phyloP scores from a whole-genome alignment of 2,113 vertebrate species.

The Maccullochella peelii region DNA sequence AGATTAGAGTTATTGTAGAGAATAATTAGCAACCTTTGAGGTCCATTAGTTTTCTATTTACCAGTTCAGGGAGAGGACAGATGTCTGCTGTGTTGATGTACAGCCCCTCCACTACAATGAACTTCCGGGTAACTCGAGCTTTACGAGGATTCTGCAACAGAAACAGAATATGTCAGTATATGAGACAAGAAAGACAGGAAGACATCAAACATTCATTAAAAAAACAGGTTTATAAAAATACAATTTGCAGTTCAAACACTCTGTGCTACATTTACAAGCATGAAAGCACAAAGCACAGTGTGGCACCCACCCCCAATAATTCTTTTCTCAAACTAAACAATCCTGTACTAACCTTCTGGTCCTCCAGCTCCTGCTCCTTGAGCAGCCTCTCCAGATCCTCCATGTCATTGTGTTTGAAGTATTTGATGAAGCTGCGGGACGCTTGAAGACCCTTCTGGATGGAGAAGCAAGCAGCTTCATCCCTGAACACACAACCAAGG shows the following conservation, averaged over 20 bases:
- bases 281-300: neutral
- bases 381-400: slow-evolving; percentile 92
- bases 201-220: neutral
- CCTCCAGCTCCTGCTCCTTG: slow-evolving; percentile 95
- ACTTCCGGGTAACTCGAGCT: slow-evolving; percentile 93
- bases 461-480: slow-evolving; percentile 95
- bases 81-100: slow-evolving; percentile 95
- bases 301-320: neutral
- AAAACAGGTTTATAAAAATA: neutral
- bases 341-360: slow-evolving; percentile 89
- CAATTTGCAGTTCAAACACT: neutral
- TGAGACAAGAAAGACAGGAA: neutral
- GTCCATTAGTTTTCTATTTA: slow-evolving; percentile 65
- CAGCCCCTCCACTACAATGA: slow-evolving; percentile 94
- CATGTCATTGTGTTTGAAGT: slow-evolving; percentile 98
- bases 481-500: slow-evolving; percentile 80
- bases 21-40: neutral
- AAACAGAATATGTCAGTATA: slow-evolving; percentile 9
- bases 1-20: neutral
- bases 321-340: neutral
- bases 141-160: slow-evolving; percentile 92
- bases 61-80: slow-evolving; percentile 95
- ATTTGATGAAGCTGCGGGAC: slow-evolving; percentile 95
- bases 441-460: slow-evolving; percentile 98
- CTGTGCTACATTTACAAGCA: neutral